Percentiles rank a stretch among this genome's conserved stretches.
These are phyloP conservation scores for Leucoma salicis DNA, from an alignment of 2,888 invertebrate species.

Conservation along the genomic window DNA sequence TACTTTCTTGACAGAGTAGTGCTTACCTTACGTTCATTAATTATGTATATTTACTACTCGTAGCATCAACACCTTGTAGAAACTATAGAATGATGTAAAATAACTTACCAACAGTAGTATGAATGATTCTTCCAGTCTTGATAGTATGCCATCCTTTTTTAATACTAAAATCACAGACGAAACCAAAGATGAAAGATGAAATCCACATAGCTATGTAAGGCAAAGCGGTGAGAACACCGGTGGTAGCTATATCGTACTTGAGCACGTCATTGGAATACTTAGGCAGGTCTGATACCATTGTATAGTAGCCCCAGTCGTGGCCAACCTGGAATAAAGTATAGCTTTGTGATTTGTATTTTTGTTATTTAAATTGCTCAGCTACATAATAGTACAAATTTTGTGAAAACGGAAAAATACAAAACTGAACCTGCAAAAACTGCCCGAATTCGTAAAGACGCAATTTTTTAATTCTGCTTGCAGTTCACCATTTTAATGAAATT, in stretches of 20 bases:
- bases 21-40: too few relatives aligned
- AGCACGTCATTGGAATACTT: slow-evolving; percentile 86
- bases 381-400: neutral
- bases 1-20: too few relatives aligned
- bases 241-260: slow-evolving; percentile 83
- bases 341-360: too few relatives aligned
- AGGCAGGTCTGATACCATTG: slow-evolving; percentile 87
- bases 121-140: slow-evolving; percentile 83
- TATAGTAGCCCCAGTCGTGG: slow-evolving; percentile 86
- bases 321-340: slow-evolving; percentile 61
- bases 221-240: slow-evolving; percentile 83
- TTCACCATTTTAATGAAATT: too few relatives aligned
- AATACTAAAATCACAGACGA: slow-evolving; percentile 86
- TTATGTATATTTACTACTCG: too few relatives aligned
- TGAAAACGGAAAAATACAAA: too few relatives aligned
- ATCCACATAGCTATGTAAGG: slow-evolving; percentile 87
- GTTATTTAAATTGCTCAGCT: too few relatives aligned
- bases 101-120: slow-evolving; percentile 85
- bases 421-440: too few relatives aligned
- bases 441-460: too few relatives aligned
- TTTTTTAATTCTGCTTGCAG: too few relatives aligned
- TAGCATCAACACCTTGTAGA: too few relatives aligned
- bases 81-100: neutral
- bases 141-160: slow-evolving; percentile 82
- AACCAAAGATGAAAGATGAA: slow-evolving; percentile 83